Evolutionary conservation across 2,113 vertebrate species (phyloP).

Genomic region (Diadophis punctatus): DNA sequence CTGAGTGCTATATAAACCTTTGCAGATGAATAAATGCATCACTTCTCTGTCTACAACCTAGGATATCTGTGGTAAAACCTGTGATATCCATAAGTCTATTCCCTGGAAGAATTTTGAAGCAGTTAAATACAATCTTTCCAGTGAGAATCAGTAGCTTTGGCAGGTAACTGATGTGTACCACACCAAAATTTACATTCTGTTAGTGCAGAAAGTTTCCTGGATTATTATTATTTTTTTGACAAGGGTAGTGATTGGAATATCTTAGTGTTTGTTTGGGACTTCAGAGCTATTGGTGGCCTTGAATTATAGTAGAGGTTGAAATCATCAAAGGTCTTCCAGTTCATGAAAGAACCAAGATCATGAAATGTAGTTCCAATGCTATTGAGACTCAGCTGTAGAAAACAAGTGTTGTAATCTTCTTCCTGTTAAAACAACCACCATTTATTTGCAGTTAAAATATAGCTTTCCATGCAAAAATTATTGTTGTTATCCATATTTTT

Average conservation of each 20-base stretch:
- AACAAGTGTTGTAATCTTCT: background rate
- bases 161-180: background rate
- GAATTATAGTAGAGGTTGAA: background rate
- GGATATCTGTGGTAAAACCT: background rate
- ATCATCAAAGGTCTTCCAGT: background rate
- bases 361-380: background rate
- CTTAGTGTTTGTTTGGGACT: background rate
- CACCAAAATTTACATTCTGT: background rate
- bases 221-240: background rate
- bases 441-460: background rate
- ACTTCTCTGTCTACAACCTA: background rate
- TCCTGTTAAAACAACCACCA: background rate
- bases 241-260: background rate
- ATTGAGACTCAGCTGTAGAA: background rate
- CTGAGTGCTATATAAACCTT: background rate
- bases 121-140: background rate
- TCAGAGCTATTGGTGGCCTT: background rate
- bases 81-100: background rate
- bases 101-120: background rate
- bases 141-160: background rate
- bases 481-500: background rate
- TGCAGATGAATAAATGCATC: background rate
- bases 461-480: background rate
- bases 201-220: background rate
- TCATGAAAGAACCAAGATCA: background rate